A percentile compares a stretch with the other conserved stretches of the same genome.
Evolutionary conservation across 1,140 invertebrate species (phyloP).

Genomic region (Drosophila ficusphila): DNA sequence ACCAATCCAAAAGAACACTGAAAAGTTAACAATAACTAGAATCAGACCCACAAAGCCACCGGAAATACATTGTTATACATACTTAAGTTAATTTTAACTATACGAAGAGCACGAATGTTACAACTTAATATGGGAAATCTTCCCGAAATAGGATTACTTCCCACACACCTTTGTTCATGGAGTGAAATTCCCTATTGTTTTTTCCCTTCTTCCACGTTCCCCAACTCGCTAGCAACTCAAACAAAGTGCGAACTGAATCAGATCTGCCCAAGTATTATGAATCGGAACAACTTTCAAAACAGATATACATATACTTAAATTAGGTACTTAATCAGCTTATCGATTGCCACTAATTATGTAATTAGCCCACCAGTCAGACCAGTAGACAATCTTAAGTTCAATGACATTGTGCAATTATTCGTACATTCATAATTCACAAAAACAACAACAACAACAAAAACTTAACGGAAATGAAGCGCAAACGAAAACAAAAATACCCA

Average conservation of each 20-base stretch:
- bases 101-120: slow-evolving; percentile 18
- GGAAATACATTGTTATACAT: slow-evolving; percentile 23
- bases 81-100: slow-evolving; percentile 46
- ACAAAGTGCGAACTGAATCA: neutral
- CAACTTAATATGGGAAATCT: slow-evolving; percentile 17
- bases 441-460: too few species aligned
- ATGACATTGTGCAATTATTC: slow-evolving; percentile 33
- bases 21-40: neutral
- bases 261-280: slow-evolving; percentile 38
- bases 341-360: slow-evolving; percentile 23
- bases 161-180: neutral
- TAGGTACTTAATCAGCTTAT: slow-evolving; percentile 32
- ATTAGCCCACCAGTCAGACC: slow-evolving; percentile 54
- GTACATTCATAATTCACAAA: slow-evolving; percentile 51
- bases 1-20: slow-evolving; percentile 16
- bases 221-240: slow-evolving; percentile 5
- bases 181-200: slow-evolving; percentile 23
- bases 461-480: slow-evolving; percentile 40
- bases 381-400: slow-evolving; percentile 58
- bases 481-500: slow-evolving; percentile 54
- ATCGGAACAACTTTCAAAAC: slow-evolving; percentile 15
- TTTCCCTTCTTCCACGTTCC: neutral
- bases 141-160: slow-evolving; percentile 30
- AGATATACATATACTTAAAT: slow-evolving; percentile 27
- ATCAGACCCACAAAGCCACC: slow-evolving; percentile 2